Conservation (phyloP, 2,888 invertebrate genomes). For the Lacanobia wlatinum region DNA sequence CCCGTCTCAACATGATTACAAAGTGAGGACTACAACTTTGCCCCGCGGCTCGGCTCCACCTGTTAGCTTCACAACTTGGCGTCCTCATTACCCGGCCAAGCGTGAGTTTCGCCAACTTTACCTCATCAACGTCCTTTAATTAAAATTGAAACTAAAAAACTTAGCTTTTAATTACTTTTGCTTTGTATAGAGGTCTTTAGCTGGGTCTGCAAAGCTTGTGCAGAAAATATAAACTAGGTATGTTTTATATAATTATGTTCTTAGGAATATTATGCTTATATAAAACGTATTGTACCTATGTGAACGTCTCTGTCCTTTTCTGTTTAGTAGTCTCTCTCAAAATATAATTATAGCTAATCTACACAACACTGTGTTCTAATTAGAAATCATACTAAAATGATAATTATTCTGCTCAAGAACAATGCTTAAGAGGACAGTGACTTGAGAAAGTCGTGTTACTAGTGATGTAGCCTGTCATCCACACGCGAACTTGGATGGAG, state of each 20-base stretch:
- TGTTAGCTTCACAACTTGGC: constrained; percentile 26
- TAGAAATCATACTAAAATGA: constrained; percentile 12
- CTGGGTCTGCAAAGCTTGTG: neutral
- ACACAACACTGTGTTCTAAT: constrained; percentile 1
- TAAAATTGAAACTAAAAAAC: constrained; percentile 54
- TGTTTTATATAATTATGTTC: constrained; percentile 12
- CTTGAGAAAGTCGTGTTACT: neutral
- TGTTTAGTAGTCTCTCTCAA: neutral
- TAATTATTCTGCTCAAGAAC: constrained; percentile 7
- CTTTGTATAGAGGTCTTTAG: constrained; percentile 26
- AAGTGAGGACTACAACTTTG: constrained; percentile 22
- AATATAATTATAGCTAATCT: constrained; percentile 14
- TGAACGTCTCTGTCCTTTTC: neutral
- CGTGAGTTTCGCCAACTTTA: constrained; percentile 36
- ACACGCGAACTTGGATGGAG: neutral
- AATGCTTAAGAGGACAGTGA: constrained; percentile 2
- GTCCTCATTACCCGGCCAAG: constrained; percentile 41
- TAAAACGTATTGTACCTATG: neutral
- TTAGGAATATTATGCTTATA: neutral
- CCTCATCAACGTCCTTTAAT: constrained; percentile 46
- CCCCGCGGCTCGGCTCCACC: constrained; percentile 10
- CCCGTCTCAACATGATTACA: neutral
- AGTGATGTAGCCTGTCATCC: neutral
- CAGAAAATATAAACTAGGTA: neutral
- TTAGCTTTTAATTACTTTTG: constrained; percentile 49